Evolutionary conservation across 1,140 invertebrate species (phyloP).

Genomic region (Stegodyphus mimosarum): DNA sequence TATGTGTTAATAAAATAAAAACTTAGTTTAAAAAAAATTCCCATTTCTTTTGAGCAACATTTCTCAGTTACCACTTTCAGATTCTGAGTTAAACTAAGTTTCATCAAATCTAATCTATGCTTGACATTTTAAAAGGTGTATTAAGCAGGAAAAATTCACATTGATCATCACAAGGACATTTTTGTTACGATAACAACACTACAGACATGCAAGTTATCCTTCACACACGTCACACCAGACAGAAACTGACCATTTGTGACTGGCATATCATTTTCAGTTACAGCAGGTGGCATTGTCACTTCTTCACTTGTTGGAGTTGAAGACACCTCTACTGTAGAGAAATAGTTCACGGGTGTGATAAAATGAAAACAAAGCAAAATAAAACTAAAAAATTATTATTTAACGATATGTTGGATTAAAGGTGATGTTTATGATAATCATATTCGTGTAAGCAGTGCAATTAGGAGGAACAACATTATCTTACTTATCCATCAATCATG

Average conservation of each 20-base stretch:
- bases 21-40: no score
- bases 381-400: not conserved
- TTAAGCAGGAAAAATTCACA: not conserved
- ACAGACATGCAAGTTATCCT: conserved; percentile 45
- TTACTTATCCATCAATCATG: not conserved
- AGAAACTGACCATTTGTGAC: conserved; percentile 42
- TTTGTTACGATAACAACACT: conserved; percentile 4
- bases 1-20: no score
- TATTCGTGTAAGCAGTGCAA: not conserved
- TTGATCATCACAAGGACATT: conserved; percentile 5
- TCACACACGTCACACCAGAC: conserved; percentile 47
- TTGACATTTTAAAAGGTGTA: not conserved
- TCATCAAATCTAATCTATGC: no score
- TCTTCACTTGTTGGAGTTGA: conserved; percentile 9
- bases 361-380: conserved; percentile 19
- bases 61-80: no score
- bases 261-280: conserved; percentile 16
- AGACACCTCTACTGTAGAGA: conserved; percentile 21
- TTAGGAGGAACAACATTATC: not conserved
- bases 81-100: no score
- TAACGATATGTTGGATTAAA: not conserved
- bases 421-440: not conserved
- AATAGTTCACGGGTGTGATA: conserved; percentile 4
- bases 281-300: conserved; percentile 17
- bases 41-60: no score